Base-by-base conservation (phyloP, 2,113 vertebrate genomes). In the Nannospalax galili region DNA sequence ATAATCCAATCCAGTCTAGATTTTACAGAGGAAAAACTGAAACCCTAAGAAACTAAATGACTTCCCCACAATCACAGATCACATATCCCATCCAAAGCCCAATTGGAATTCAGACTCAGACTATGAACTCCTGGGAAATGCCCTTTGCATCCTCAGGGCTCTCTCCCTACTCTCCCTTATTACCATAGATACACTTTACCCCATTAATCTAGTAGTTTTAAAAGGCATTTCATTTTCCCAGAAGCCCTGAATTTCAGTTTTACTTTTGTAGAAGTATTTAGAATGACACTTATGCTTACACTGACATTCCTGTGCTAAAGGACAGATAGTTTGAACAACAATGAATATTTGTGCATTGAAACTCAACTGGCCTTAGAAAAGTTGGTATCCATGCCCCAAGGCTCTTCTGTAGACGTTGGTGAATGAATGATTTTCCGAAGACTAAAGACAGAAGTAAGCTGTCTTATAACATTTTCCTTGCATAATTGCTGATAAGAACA, bases 361-460 rank as follows among this genome's bases (percentile, higher is more conserved):
- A 88, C 62, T 82, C 81, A 78, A 56, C 95, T 78, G 60, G 19
- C 16, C 15, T 11, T 72, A 35, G 42, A 64, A 91, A 96, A 67
- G 35, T 88, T 84, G 35, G 52, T 81, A 80, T 77, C 37, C 16
- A 4, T 19, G 15, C 20, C 30, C 79, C 88, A 32, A 84, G 40
- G 40, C 91, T 74, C 70, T 85, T 26, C 8, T 79, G 60, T 70
- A 60, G 73, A 17, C n/a, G 78, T 84, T 90, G 73, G 70, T 92
- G 60, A 48, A 84, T 79, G 19, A 79, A 91, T 79, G 48, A 88
- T 87, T 95, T 94, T 74, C 80, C 90, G 79, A 94, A 93, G 84
- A 96, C 16, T 87, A 35, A 30, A 90, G 40, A 75, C 32, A 88
- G 75, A 90, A 35, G 37, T 56, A n/a, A 91, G 32, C 26, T 91